Evolutionary conservation across 2,113 vertebrate species (phyloP).

Genomic region (Polypterus senegalus): DNA sequence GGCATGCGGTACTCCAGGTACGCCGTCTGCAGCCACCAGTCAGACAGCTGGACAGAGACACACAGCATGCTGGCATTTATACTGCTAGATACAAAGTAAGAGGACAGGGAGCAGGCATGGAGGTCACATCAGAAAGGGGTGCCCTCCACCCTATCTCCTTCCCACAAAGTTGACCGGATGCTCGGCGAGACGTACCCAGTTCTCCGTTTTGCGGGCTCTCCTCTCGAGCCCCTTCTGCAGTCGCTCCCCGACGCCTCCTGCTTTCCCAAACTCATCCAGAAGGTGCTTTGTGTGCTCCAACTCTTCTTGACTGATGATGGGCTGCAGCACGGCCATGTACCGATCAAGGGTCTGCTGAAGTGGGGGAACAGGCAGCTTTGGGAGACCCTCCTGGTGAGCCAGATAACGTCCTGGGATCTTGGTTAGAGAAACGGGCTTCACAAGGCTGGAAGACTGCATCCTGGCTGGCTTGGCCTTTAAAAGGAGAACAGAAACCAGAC

Average conservation of each 20-base stretch:
- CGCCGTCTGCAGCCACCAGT: slow-evolving; percentile 92
- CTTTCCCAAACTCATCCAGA: slow-evolving; percentile 62
- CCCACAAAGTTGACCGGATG: not conserved
- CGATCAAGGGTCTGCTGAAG: slow-evolving; percentile 78
- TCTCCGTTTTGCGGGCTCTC: slow-evolving; percentile 61
- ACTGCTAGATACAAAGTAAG: too few relatives aligned
- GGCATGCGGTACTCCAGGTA: slow-evolving; percentile 91
- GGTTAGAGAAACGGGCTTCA: slow-evolving; percentile 57
- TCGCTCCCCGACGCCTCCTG: slow-evolving; percentile 68
- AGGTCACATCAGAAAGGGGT: not conserved
- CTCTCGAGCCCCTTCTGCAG: slow-evolving; percentile 79
- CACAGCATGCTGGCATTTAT: not conserved
- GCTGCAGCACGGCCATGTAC: slow-evolving; percentile 70
- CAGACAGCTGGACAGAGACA: slow-evolving; percentile 63
- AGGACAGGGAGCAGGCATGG: too few relatives aligned
- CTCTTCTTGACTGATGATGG: slow-evolving; percentile 71
- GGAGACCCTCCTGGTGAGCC: slow-evolving; percentile 72
- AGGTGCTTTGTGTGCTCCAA: slow-evolving; percentile 59
- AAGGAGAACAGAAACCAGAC: slow-evolving; percentile 27
- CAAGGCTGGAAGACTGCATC: slow-evolving; percentile 57
- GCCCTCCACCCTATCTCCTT: not conserved
- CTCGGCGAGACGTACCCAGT: slow-evolving; percentile 66
- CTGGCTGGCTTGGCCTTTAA: slow-evolving; percentile 40
- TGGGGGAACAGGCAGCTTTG: slow-evolving; percentile 65
- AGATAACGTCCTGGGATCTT: slow-evolving; percentile 62